phyloP scores from a whole-genome alignment of 2,113 vertebrate species.

The Climacteris rufus region DNA sequence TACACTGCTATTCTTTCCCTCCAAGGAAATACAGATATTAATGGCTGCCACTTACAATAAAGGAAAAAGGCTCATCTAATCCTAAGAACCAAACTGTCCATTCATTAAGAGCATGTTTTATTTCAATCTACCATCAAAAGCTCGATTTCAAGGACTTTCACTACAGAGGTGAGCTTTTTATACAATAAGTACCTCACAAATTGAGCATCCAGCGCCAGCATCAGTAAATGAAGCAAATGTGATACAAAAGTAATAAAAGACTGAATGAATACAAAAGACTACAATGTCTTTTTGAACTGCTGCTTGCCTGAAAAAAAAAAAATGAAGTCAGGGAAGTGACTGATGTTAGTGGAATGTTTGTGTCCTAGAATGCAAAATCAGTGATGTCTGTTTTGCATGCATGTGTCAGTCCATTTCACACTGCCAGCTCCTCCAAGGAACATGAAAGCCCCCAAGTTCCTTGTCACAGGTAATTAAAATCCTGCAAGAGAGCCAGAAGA shows the following conservation, averaged over 20 bases:
- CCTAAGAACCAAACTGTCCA: background rate
- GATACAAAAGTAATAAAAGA: background rate
- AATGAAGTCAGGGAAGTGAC: background rate
- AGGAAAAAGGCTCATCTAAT: background rate
- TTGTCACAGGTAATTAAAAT: fast-evolving
- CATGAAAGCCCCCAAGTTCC: background rate
- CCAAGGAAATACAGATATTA: background rate
- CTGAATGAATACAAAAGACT: background rate
- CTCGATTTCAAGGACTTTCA: background rate
- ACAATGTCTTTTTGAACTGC: background rate
- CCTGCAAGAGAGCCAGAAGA: background rate
- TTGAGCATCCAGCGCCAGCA: background rate
- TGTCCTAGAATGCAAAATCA: background rate
- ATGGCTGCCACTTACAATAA: background rate
- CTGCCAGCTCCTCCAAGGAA: background rate
- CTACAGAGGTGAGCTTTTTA: background rate
- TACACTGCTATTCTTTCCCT: background rate
- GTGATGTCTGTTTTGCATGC: background rate
- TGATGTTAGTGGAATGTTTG: background rate
- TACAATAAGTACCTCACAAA: background rate
- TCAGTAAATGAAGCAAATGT: background rate
- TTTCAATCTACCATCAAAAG: background rate
- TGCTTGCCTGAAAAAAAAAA: background rate
- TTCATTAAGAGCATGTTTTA: background rate
- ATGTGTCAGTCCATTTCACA: background rate